Base-by-base conservation (phyloP, 2,888 invertebrate genomes). In the Hypsopygia costalis region DNA sequence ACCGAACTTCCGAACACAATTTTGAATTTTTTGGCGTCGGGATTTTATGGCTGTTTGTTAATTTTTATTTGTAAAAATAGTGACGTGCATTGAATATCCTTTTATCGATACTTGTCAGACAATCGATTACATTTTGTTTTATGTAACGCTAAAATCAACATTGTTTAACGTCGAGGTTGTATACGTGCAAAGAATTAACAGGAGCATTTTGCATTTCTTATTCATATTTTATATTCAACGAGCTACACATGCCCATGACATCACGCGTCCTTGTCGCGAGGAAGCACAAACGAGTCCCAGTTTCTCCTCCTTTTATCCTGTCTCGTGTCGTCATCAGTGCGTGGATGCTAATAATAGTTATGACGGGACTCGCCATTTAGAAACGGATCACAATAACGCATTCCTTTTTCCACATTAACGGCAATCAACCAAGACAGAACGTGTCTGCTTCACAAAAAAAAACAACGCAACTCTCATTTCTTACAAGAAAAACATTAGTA, bases 201-300 rank as follows among this genome's bases (percentile, higher is more conserved):
- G 49, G 40, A 61, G 63, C 63, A 68, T 76, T 75, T 66, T 55
- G 61, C 62, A 49, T 47, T 51, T 53, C 51, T 52, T 73, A 76
- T 81, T 80, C 69, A 75, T 77, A 76, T 77, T 81, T 80, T 70
- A 75, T 77, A 76, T 77, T 76, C 72, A 62, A 50, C 46, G 64
- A 53, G 52, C 47, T 61, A 62, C 73, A 74, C 63, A 73, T 67
- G 74, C 54, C 53, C 61, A 62, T 87, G 83, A 85, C 81, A 72
- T 86, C 86, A 85, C 69, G 58, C 74, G 86, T 74, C 87, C 87
- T 87, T 87, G 87, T 64, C 62, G 65, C 67, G 69, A 80, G 79
- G 81, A 77, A 74, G 73, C 74, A 56, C 49, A 58, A 60, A 62
- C 66, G 70, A 80, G 81, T 80, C 81, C 83, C 73, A 77, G 75